Percentiles rank a stretch among this genome's conserved stretches.
phyloP scores from a whole-genome alignment of 1,140 invertebrate genomes.

The Drosophila leontia region DNA sequence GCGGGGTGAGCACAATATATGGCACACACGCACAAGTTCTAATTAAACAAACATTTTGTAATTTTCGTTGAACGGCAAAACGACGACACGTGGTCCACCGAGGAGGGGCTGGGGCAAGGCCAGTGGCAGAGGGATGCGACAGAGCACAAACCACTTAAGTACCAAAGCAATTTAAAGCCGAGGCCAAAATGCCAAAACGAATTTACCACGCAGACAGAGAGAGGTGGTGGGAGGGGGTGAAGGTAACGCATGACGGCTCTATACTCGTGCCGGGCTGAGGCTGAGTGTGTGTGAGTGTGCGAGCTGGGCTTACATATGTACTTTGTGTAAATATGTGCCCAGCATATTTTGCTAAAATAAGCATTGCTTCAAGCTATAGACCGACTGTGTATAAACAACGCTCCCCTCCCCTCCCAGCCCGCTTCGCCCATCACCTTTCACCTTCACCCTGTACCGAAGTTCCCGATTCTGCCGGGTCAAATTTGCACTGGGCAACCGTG shows the following conservation, averaged over 20 bases:
- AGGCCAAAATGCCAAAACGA: constrained; percentile 72
- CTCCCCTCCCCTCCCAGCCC: constrained; percentile 20
- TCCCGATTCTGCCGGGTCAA: constrained; percentile 48
- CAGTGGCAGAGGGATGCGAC: constrained; percentile 34
- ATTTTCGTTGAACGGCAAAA: constrained; percentile 80
- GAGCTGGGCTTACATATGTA: constrained; percentile 67
- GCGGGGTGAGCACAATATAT: constrained; percentile 18
- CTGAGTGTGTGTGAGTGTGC: background rate
- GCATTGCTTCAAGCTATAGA: constrained; percentile 65
- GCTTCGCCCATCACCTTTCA: constrained; percentile 17
- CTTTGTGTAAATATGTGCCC: constrained; percentile 77
- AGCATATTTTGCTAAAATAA: constrained; percentile 82
- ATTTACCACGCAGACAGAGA: constrained; percentile 30
- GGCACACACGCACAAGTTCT: constrained; percentile 71
- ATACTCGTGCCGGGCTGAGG: constrained; percentile 9
- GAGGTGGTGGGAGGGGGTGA: background rate
- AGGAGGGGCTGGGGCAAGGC: constrained; percentile 1
- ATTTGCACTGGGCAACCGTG: constrained; percentile 46
- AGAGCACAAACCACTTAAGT: constrained; percentile 77
- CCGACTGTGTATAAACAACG: constrained; percentile 53
- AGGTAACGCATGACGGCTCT: constrained; percentile 37
- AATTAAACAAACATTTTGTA: constrained; percentile 84
- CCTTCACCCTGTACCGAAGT: constrained; percentile 28
- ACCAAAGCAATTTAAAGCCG: constrained; percentile 82
- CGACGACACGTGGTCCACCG: constrained; percentile 74